phyloP scores from a whole-genome alignment of 1,140 invertebrate genomes.

The Eupeodes corollae region DNA sequence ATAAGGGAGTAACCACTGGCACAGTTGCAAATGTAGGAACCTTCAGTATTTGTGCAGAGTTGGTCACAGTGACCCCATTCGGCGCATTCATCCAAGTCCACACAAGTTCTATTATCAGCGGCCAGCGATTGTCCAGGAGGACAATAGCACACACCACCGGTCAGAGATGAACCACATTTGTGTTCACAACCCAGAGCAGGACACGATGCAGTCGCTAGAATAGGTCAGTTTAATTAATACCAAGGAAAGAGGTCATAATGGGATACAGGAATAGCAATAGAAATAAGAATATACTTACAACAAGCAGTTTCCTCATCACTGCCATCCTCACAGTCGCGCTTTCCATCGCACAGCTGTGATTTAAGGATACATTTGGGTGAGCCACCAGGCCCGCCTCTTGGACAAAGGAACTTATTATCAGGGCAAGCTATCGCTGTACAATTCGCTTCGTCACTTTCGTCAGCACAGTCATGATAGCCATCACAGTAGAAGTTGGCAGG shows the following conservation, averaged over 20 bases:
- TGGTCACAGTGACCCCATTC: slow-evolving; percentile 96
- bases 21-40: slow-evolving; percentile 77
- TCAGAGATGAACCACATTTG: slow-evolving; percentile 78
- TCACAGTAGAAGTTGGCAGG: slow-evolving; percentile 72
- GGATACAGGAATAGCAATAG: neutral
- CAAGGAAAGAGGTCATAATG: neutral
- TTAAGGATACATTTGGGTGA: slow-evolving; percentile 78
- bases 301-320: slow-evolving; percentile 81
- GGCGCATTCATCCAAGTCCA: slow-evolving; percentile 83
- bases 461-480: slow-evolving; percentile 71
- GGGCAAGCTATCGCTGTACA: slow-evolving; percentile 83
- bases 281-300: slow-evolving; percentile 54
- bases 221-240: slow-evolving; percentile 10
- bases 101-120: slow-evolving; percentile 73
- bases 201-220: slow-evolving; percentile 63
- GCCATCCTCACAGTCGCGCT: slow-evolving; percentile 77
- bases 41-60: slow-evolving; percentile 73
- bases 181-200: slow-evolving; percentile 73
- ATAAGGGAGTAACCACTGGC: slow-evolving; percentile 60
- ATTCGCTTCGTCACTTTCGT: slow-evolving; percentile 80
- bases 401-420: slow-evolving; percentile 84
- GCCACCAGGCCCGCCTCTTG: slow-evolving; percentile 54
- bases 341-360: slow-evolving; percentile 78
- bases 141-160: slow-evolving; percentile 82
- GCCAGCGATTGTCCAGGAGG: slow-evolving; percentile 61